Percentiles rank a stretch among this genome's conserved stretches.
Conservation (phyloP, 2,113 vertebrate species). For the Hippocampus abdominalis region DNA sequence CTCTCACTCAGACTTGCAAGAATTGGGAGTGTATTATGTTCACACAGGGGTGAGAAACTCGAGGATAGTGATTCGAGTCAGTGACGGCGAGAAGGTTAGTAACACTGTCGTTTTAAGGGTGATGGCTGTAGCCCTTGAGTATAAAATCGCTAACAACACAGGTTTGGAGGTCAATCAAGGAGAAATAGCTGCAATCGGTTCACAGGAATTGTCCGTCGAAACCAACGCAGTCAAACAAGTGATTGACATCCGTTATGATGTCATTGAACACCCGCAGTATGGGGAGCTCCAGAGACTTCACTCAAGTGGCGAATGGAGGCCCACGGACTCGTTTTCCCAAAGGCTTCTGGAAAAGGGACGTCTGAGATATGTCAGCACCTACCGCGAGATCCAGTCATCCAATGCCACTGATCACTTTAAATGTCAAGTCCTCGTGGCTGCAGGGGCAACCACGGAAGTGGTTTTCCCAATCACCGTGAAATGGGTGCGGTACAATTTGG, state of each 20-base stretch:
- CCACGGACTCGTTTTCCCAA: constrained; percentile 77
- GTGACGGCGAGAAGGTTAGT: constrained; percentile 85
- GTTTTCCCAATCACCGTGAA: constrained; percentile 75
- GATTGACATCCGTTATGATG: constrained; percentile 73
- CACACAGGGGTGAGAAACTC: constrained; percentile 80
- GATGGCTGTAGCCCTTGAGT: constrained; percentile 78
- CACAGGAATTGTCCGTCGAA: constrained; percentile 76
- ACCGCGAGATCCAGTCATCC: constrained; percentile 72
- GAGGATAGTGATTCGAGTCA: constrained; percentile 84
- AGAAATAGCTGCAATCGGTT: constrained; percentile 67
- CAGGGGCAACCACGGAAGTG: constrained; percentile 71
- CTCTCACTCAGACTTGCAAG: constrained; percentile 73
- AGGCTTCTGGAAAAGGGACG: constrained; percentile 71
- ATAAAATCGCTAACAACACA: constrained; percentile 76
- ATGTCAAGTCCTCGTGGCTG: constrained; percentile 79
- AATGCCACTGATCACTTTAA: constrained; percentile 79
- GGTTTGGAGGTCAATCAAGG: constrained; percentile 78
- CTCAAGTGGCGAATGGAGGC: constrained; percentile 78
- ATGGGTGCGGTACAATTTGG: constrained; percentile 78
- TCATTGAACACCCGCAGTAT: constrained; percentile 74
- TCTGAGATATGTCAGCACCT: constrained; percentile 79
- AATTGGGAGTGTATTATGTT: constrained; percentile 77
- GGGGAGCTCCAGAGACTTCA: constrained; percentile 80
- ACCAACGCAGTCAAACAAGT: constrained; percentile 74
- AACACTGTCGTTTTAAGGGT: constrained; percentile 83